A percentile compares a stretch with the other conserved stretches of the same genome.
Evolutionary conservation across 2,113 vertebrate genomes (phyloP).

Genomic region (Xiphorhynchus elegans): DNA sequence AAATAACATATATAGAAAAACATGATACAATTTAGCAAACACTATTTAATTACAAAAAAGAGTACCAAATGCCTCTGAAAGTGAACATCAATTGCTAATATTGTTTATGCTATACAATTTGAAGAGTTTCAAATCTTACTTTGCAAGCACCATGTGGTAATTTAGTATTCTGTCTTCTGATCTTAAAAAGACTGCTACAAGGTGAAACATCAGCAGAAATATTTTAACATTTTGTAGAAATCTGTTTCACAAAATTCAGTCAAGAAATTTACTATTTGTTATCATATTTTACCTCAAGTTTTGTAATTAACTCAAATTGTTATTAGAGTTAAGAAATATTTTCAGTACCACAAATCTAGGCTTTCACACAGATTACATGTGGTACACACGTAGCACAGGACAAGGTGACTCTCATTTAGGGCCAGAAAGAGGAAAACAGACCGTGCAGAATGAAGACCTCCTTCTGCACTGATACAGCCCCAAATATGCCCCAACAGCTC

Average conservation of each 20-base stretch:
- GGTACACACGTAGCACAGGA: accelerated
- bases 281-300: neutral
- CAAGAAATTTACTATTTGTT: neutral
- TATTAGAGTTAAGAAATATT: neutral
- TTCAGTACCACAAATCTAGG: neutral
- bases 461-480: neutral
- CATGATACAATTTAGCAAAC: neutral
- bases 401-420: neutral
- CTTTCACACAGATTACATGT: neutral
- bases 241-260: neutral
- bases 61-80: neutral
- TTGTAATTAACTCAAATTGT: neutral
- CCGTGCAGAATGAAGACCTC: neutral
- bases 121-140: neutral
- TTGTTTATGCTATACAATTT: neutral
- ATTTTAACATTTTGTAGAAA: neutral
- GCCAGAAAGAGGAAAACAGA: neutral
- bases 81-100: neutral
- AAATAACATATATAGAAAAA: neutral
- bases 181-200: neutral
- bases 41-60: neutral
- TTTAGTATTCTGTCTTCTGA: neutral
- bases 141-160: neutral
- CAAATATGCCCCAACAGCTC: neutral
- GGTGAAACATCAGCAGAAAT: neutral